Evolutionary conservation across 1,140 invertebrate genomes (phyloP).

Genomic region (Drosophila rufa): DNA sequence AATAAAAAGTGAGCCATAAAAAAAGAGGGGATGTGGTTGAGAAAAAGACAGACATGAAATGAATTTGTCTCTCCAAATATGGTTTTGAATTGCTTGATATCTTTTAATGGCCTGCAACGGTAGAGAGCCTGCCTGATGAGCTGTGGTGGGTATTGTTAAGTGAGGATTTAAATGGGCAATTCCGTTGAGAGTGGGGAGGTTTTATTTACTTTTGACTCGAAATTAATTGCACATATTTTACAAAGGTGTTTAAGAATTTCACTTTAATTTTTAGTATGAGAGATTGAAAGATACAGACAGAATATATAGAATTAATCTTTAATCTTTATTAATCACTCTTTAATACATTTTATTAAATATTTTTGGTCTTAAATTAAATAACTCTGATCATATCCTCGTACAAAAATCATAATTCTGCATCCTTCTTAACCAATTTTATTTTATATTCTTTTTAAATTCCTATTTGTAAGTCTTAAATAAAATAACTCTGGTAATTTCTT

Average conservation of each 20-base stretch:
- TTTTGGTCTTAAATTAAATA: background rate
- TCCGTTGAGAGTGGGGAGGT: too few species aligned
- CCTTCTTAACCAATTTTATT: background rate
- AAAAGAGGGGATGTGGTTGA: background rate
- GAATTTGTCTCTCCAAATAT: slow-evolving; percentile 49
- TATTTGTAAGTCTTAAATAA: background rate
- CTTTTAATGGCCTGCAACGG: slow-evolving; percentile 43
- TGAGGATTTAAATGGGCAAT: background rate
- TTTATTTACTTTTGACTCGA: background rate
- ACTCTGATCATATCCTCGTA: too few species aligned
- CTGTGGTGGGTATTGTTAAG: slow-evolving; percentile 13
- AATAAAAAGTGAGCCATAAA: slow-evolving; percentile 43
- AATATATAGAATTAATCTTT: background rate
- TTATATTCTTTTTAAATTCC: too few species aligned
- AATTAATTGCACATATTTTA: background rate
- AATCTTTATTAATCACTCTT: too few species aligned
- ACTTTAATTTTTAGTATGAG: too few species aligned
- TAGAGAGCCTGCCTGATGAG: slow-evolving; percentile 30
- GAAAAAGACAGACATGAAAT: slow-evolving; percentile 46
- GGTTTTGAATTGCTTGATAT: slow-evolving; percentile 50
- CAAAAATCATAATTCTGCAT: too few species aligned
- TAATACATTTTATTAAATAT: too few species aligned
- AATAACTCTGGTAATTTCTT: background rate
- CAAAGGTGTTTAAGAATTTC: background rate
- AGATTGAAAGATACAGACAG: too few species aligned